A percentile compares a stretch with the other conserved stretches of the same genome.
phyloP scores from a whole-genome alignment of 2,113 vertebrate species.

The Phylloscopus trochilus region DNA sequence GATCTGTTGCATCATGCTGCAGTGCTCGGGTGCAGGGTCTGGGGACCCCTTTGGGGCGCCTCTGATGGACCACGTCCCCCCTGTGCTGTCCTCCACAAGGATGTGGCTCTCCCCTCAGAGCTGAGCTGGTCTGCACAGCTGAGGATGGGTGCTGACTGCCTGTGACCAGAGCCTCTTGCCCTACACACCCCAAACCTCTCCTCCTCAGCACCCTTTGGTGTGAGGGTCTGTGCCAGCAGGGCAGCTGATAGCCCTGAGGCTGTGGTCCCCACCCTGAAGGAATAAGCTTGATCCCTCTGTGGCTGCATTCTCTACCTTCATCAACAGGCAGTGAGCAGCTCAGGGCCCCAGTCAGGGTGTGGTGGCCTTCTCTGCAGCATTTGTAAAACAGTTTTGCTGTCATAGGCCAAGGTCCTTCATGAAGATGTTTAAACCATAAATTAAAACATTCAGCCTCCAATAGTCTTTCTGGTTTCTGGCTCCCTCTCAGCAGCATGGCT shows the following conservation, averaged over 20 bases:
- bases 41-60: background rate
- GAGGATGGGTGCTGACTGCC: background rate
- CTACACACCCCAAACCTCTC: background rate
- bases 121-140: background rate
- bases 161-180: background rate
- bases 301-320: background rate
- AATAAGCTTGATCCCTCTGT: background rate
- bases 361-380: background rate
- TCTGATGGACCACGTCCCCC: background rate
- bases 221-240: background rate
- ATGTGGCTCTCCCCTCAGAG: background rate
- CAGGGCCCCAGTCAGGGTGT: background rate
- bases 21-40: background rate
- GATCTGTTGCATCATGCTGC: background rate
- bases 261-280: background rate
- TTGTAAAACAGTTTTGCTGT: background rate
- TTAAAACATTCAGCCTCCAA: background rate
- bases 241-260: background rate
- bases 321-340: background rate
- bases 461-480: background rate
- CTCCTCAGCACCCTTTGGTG: no score
- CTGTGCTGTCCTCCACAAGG: background rate
- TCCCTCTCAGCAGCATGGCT: background rate
- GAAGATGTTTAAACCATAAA: background rate
- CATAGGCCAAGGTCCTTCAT: background rate